Evolutionary conservation across 2,113 vertebrate genomes (phyloP).

Genomic region (Sylvia atricapilla): DNA sequence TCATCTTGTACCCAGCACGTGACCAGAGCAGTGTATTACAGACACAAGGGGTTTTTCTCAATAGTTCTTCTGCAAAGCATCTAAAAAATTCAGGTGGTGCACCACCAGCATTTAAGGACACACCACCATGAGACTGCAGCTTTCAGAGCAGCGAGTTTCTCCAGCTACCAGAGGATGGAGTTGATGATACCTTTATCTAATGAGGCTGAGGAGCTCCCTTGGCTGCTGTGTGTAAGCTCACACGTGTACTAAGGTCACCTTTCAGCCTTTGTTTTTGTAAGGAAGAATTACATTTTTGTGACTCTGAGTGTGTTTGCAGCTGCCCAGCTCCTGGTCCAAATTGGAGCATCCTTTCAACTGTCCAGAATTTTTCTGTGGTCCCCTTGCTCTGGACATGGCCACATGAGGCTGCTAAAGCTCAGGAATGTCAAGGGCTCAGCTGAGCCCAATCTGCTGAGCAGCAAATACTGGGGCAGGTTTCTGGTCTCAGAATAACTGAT

Average conservation of each 20-base stretch:
- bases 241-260: not conserved
- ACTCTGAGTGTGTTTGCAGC: not conserved
- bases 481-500: not conserved
- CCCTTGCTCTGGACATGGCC: not conserved
- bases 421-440: not conserved
- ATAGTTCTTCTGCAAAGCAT: not conserved
- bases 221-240: not conserved
- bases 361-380: not conserved
- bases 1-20: not conserved
- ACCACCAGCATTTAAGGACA: not conserved
- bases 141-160: not conserved
- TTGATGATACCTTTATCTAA: not conserved
- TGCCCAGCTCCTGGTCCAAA: not conserved
- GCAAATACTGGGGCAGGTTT: not conserved
- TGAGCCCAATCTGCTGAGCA: not conserved
- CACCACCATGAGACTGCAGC: not conserved
- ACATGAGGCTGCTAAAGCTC: not conserved
- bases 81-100: not conserved
- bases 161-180: not conserved
- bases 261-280: not conserved
- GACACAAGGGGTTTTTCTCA: not conserved
- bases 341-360: not conserved
- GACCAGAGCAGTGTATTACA: not conserved
- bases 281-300: not conserved
- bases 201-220: not conserved